Evolutionary conservation across 2,113 vertebrate genomes (phyloP).

Genomic region (Sphyrna mokarran): DNA sequence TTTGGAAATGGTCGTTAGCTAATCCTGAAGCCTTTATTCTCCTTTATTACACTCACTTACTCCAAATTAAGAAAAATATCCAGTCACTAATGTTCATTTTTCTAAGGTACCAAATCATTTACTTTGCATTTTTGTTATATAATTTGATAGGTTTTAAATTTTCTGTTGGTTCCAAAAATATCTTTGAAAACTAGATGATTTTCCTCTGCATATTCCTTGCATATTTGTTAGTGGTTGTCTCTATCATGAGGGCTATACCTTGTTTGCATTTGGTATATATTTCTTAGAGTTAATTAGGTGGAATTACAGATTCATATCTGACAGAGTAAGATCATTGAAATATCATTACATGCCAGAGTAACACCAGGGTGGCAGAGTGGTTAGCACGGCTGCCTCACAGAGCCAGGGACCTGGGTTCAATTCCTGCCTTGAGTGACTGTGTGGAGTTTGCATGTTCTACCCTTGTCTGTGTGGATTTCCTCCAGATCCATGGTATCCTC

Average conservation of each 20-base stretch:
- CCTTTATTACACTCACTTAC: neutral
- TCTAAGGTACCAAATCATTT: neutral
- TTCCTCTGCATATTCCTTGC: neutral
- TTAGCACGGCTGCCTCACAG: too few relatives aligned
- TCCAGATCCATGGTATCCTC: too few relatives aligned
- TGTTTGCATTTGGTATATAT: neutral
- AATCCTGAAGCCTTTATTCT: neutral
- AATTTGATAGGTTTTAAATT: too few relatives aligned
- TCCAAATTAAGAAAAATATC: neutral
- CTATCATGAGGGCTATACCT: neutral
- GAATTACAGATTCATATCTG: neutral
- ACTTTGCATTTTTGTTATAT: neutral
- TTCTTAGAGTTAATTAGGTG: neutral
- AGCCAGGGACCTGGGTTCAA: too few relatives aligned
- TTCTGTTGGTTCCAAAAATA: neutral
- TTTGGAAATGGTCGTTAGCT: neutral
- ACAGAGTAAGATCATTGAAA: neutral
- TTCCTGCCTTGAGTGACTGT: too few relatives aligned
- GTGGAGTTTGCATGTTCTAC: too few relatives aligned
- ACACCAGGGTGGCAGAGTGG: neutral
- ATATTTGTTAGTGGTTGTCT: neutral
- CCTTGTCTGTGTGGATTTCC: too few relatives aligned
- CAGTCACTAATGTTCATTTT: neutral
- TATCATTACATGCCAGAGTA: neutral
- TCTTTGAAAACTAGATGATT: neutral